Evolutionary conservation across 2,888 invertebrate genomes (phyloP).

Genomic region (Philopedon plagiatum): DNA sequence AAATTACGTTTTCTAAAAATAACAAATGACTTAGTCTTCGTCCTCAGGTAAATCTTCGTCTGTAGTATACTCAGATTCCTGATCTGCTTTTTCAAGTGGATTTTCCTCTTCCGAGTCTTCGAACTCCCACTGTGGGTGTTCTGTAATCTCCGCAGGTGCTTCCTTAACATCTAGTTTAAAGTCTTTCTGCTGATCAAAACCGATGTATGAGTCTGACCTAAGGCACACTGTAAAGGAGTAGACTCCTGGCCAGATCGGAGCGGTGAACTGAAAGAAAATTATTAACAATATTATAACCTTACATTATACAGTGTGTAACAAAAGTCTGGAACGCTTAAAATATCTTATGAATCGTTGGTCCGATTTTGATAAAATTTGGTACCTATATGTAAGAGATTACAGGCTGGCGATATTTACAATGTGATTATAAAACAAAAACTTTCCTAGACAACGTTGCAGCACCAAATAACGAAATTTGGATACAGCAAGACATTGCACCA

Average conservation of each 20-base stretch:
- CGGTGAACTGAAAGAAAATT: slow-evolving; percentile 79
- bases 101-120: slow-evolving; percentile 89
- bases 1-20: slow-evolving; percentile 2
- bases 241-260: slow-evolving; percentile 93
- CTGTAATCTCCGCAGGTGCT: slow-evolving; percentile 88
- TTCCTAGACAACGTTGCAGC: too few species aligned
- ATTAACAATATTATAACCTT: not conserved
- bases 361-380: too few species aligned
- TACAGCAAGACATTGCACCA: too few species aligned
- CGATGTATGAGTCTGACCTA: slow-evolving; percentile 96
- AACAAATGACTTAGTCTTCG: slow-evolving; percentile 50
- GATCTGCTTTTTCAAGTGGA: slow-evolving; percentile 74
- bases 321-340: too few species aligned
- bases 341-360: too few species aligned
- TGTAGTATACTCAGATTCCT: slow-evolving; percentile 78
- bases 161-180: slow-evolving; percentile 98
- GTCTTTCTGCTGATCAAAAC: slow-evolving; percentile 95
- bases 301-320: too few species aligned
- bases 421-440: too few species aligned
- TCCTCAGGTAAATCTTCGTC: slow-evolving; percentile 76
- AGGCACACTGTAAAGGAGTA: slow-evolving; percentile 95
- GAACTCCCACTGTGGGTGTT: slow-evolving; percentile 99
- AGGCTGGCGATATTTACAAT: too few species aligned
- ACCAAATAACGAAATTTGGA: too few species aligned
- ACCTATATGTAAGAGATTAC: too few species aligned